Evolutionary conservation across 2,113 vertebrate species (phyloP), one percentile per base, ranked within the genome.

Genomic region (Micronycteris hirsuta): DNA sequence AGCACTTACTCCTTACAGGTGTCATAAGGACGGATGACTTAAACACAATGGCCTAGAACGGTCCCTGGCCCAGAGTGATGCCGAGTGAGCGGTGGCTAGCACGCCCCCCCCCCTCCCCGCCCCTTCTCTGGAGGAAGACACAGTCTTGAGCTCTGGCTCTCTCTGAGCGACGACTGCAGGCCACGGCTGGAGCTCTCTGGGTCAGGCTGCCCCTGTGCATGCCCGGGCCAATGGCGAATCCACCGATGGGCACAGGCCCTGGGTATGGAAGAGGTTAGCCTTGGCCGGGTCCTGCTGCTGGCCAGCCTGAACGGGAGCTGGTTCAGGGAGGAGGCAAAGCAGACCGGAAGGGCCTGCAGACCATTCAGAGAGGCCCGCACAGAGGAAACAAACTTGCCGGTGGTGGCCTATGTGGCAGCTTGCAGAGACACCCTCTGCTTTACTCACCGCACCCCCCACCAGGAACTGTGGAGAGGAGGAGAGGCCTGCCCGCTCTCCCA

Each of bases 351-450:
- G 36, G 56, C 56, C 73, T 56, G 20, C 7, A 3, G 16, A n/a
- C 68, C 31, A 38, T 15, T 31, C 45, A 54, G 81, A 41, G 1
- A 11, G 33, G 45, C 74, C 20, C 19, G 12, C 8, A 28, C 52
- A 84, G 4, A 49, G 24, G 89, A 31, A 41, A 68, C 61, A 31
- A 31, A 74, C 33, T 20, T 0, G 8, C 19, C 9, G 38, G 71
- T 36, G 11, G 31, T 31, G 20, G 31, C 74, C 77, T 26, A 17
- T 0, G 0, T 5, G 52, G 73, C 43, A 20, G 11, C 49, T 33
- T 33, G 26, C 67, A 36, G 43, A 36, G 43, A 73, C 43, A 49
- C 4, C 22, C 6, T 20, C 61, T 56, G 58, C 73, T 73, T 63
- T 22, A 65, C 31, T 11, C 49, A 7, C 52, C 73, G 36, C 36